Evolutionary conservation across 1,140 invertebrate species (phyloP).

Genomic region (Drosophila kikkawai): DNA sequence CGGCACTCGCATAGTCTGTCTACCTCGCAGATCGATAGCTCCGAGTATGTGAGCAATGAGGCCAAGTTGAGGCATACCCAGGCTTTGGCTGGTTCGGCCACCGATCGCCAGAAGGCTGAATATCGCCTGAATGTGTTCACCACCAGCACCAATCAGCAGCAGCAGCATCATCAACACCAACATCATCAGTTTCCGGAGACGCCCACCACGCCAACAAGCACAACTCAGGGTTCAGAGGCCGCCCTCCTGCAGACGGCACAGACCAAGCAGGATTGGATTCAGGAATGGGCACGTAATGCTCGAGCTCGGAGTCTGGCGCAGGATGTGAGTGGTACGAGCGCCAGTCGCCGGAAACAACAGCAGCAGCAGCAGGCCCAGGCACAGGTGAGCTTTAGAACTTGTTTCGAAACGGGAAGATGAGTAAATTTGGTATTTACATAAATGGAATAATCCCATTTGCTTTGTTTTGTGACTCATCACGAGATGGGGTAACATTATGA

Average conservation of each 20-base stretch:
- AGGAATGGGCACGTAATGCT: slow-evolving; percentile 84
- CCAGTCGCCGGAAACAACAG: slow-evolving; percentile 60
- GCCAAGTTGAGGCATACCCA: slow-evolving; percentile 69
- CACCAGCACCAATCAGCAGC: slow-evolving; percentile 56
- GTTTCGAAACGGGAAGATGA: slow-evolving; percentile 7
- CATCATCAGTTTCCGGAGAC: slow-evolving; percentile 70
- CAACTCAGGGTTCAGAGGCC: slow-evolving; percentile 58
- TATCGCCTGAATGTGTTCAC: slow-evolving; percentile 83
- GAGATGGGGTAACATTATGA: background rate
- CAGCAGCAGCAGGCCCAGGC: slow-evolving; percentile 52
- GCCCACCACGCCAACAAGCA: slow-evolving; percentile 64
- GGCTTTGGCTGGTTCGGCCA: slow-evolving; percentile 66
- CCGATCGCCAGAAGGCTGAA: slow-evolving; percentile 82
- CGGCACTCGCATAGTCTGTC: slow-evolving; percentile 86
- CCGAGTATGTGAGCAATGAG: slow-evolving; percentile 86
- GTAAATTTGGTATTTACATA: background rate
- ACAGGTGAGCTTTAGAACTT: slow-evolving; percentile 45
- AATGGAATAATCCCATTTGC: slow-evolving; percentile 24
- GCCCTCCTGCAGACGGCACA: slow-evolving; percentile 75
- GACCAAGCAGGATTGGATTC: slow-evolving; percentile 84
- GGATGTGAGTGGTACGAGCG: slow-evolving; percentile 65
- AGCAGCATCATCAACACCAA: slow-evolving; percentile 3
- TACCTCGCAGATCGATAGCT: slow-evolving; percentile 87
- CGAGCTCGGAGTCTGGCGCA: slow-evolving; percentile 76
- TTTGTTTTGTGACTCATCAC: slow-evolving; percentile 2